A percentile compares a stretch with the other conserved stretches of the same genome.
Conservation (phyloP, 2,113 vertebrate genomes). For the Dipodomys ordii region DNA sequence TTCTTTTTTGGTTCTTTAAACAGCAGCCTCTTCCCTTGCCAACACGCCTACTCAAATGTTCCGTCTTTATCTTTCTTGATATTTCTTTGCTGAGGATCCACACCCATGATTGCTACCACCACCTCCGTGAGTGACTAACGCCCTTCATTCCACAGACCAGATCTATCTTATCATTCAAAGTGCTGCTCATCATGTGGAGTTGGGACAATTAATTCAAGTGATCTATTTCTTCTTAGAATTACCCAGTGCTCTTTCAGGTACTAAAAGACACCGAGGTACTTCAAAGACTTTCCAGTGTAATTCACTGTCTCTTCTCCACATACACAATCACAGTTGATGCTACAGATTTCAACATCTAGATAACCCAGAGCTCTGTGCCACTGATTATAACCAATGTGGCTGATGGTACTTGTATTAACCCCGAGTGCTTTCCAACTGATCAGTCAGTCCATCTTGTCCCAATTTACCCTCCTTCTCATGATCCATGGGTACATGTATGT, state of each 20-base stretch:
- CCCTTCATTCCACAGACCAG: background rate
- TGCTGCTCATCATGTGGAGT: conserved; percentile 12
- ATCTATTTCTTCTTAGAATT: background rate
- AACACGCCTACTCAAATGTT: conserved; percentile 15
- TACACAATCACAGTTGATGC: background rate
- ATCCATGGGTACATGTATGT: background rate
- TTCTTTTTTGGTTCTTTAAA: conserved; percentile 7
- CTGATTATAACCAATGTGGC: background rate
- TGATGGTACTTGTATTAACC: background rate
- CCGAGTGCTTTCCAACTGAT: background rate
- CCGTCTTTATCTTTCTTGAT: conserved; percentile 35
- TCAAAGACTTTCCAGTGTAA: background rate
- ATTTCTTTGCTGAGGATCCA: conserved; percentile 22
- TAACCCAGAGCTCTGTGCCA: background rate
- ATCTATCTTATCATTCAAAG: background rate
- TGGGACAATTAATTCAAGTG: background rate
- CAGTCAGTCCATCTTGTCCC: background rate
- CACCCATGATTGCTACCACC: background rate
- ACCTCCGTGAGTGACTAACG: conserved; percentile 2
- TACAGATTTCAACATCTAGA: background rate
- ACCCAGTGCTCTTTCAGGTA: background rate
- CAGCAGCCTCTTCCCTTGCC: background rate
- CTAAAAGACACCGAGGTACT: background rate
- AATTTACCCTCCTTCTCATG: background rate
- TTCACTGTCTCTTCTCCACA: background rate